Percentiles rank a stretch among this genome's conserved stretches.
These are phyloP conservation scores for Laothoe populi DNA, from an alignment of 2,888 invertebrate species.

Conservation along the genomic window DNA sequence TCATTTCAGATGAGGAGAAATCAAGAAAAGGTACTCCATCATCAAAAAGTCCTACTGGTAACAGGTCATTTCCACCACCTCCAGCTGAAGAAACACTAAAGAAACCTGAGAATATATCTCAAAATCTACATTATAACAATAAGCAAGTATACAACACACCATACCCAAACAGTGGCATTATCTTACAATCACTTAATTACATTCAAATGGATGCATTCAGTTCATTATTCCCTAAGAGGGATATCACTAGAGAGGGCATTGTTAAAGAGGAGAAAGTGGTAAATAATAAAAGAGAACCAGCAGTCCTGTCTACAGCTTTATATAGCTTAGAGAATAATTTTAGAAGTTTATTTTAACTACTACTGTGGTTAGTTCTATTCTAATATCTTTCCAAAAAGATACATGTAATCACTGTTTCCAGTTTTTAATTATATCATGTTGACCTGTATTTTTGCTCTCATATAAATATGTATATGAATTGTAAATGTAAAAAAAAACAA, in stretches of 20 bases:
- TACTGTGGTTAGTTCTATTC: constrained; percentile 9
- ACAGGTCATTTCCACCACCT: constrained; percentile 33
- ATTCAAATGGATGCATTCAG: constrained; percentile 81
- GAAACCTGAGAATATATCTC: constrained; percentile 40
- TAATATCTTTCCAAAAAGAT: constrained; percentile 2
- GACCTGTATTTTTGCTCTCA: not conserved
- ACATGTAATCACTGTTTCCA: constrained; percentile 9
- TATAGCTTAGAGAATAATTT: constrained; percentile 75
- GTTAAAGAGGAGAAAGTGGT: constrained; percentile 46
- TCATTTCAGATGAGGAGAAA: constrained; percentile 59
- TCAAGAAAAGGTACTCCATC: constrained; percentile 43
- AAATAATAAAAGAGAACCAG: constrained; percentile 57
- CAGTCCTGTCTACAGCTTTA: constrained; percentile 67
- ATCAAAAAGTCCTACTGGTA: constrained; percentile 37
- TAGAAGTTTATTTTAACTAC: constrained; percentile 75
- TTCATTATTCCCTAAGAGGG: constrained; percentile 62
- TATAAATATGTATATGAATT: not conserved
- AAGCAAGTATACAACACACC: constrained; percentile 55
- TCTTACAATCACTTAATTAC: constrained; percentile 77
- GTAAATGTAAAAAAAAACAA: not conserved
- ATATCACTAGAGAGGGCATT: constrained; percentile 39
- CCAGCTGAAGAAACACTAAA: constrained; percentile 40
- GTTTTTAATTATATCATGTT: not conserved
- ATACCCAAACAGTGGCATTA: constrained; percentile 74
- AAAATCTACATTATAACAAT: constrained; percentile 34